Evolutionary conservation across 2,888 invertebrate genomes (phyloP), one percentile per base, ranked within the genome.

Genomic region (Drosophila paracracens): DNA sequence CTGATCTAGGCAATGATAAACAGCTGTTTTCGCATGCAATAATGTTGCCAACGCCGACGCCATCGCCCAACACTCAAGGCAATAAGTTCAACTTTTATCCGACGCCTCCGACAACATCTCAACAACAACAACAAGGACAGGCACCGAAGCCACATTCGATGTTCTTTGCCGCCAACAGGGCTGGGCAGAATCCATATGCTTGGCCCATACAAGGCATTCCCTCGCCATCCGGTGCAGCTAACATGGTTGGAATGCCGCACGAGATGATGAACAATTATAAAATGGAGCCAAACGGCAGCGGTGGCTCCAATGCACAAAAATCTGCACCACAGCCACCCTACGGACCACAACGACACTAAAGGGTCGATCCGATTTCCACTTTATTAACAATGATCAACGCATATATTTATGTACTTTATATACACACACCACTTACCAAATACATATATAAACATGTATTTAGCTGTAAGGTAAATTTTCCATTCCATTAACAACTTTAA

Each of bases 21-120:
- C 25, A 46, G n/a, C 57, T 58, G 3, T 74, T 88, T 21, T 81
- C 83, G 10, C 65, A 64, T 62, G 74, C 77, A n/a, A 62, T 87
- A 56, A 80, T 86, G 40, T 64, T 91, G 61, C 80, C 81, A 7
- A 88, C 89, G 0, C 78, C 80, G 27, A 69, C 68, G 8, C 87
- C 89, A 21, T 81, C 86, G 46, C 82, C 89, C 27, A 76, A 68
- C 18, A 63, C 69, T 1, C 73, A 40, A 18, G 67, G 74, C 33
- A 79, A 72, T 46, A 77, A 82, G 48, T 89, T 88, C 6, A 81
- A 59, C 40, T 89, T 78, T 46, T 81, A 61, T 53, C 31, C 70
- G 7, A 10, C 70, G 13, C 18, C 43, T 10, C 21, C 50, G 5
- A 35, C 59, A 16, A 29, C 53, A 29, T 8, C 60, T 11, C 73